A percentile compares a stretch with the other conserved stretches of the same genome.
phyloP scores from a whole-genome alignment of 2,113 vertebrate genomes.

The Alexandromys fortis region DNA sequence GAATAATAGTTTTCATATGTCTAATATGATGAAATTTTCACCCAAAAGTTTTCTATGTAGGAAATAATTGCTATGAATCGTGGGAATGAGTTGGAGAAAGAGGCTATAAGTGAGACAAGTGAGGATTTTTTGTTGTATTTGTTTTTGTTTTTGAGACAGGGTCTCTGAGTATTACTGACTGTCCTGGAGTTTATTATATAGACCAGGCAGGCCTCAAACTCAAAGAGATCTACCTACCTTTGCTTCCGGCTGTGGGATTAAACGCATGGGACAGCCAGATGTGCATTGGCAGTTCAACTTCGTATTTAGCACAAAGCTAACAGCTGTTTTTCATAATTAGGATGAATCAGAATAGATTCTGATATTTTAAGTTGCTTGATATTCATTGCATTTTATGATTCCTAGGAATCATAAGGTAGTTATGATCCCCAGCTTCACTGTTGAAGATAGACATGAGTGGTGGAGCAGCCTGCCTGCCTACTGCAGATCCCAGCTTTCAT shows the following conservation, averaged over 20 bases:
- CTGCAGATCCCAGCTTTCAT: neutral
- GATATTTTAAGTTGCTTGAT: conserved; percentile 19
- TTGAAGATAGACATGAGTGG: neutral
- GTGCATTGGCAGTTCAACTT: neutral
- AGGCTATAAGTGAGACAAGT: neutral
- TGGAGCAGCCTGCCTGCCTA: neutral
- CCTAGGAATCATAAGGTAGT: neutral
- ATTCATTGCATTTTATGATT: neutral
- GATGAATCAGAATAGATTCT: neutral
- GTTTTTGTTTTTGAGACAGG: neutral
- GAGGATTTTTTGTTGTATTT: neutral
- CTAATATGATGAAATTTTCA: conserved; percentile 36
- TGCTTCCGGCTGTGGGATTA: neutral
- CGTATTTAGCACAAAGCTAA: neutral
- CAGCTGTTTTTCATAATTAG: neutral
- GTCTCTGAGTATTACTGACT: neutral
- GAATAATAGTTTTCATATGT: neutral
- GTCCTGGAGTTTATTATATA: neutral
- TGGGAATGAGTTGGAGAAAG: neutral
- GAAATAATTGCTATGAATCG: neutral
- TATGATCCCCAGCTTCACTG: neutral
- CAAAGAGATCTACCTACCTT: neutral
- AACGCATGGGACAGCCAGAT: neutral
- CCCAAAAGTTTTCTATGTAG: neutral
- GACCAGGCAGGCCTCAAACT: neutral